Evolutionary conservation across 2,797 vertebrate species (phyloP), one percentile per base, ranked within the genome.

Genomic region (Lerista edwardsae): DNA sequence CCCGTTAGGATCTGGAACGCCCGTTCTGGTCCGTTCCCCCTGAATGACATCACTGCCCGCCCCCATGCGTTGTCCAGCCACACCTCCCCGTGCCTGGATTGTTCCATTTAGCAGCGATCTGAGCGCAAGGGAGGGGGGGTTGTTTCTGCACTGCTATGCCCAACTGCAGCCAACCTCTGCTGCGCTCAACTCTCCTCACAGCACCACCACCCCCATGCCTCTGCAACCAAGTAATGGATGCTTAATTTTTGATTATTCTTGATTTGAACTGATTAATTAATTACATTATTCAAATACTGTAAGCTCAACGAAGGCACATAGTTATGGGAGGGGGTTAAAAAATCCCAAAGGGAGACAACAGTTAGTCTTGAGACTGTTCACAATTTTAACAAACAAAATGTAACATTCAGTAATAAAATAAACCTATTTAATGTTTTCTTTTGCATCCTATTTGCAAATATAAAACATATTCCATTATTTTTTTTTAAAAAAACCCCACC

Each of bases 171-270:
- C n/a, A n/a, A n/a, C n/a, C n/a, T n/a, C n/a, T n/a, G n/a, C n/a
- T n/a, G n/a, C n/a, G n/a, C n/a, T n/a, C n/a, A n/a, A n/a, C n/a
- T n/a, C n/a, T n/a, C n/a, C n/a, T n/a, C n/a, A n/a, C n/a, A n/a
- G n/a, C n/a, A n/a, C n/a, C n/a, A n/a, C n/a, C n/a, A n/a, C n/a
- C n/a, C n/a, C n/a, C n/a, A n/a, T n/a, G n/a, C n/a, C n/a, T n/a
- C n/a, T n/a, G n/a, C n/a, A n/a, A n/a, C 25, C 21, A 55, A 86
- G 51, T 71, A 71, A 72, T 72, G 57, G 15, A n/a, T 77, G 69
- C 71, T 75, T 75, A 81, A 75, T 62, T 19, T 72, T 81, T 77
- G 73, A 81, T 82, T 77, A 71, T 71, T 77, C n/a, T 71, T 29
- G 6, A 29, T 77, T 76, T 86, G 64, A 71, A 62, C 79, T 72